Base-by-base conservation (phyloP, 2,888 invertebrate species). In the Zeuzera pyrina region DNA sequence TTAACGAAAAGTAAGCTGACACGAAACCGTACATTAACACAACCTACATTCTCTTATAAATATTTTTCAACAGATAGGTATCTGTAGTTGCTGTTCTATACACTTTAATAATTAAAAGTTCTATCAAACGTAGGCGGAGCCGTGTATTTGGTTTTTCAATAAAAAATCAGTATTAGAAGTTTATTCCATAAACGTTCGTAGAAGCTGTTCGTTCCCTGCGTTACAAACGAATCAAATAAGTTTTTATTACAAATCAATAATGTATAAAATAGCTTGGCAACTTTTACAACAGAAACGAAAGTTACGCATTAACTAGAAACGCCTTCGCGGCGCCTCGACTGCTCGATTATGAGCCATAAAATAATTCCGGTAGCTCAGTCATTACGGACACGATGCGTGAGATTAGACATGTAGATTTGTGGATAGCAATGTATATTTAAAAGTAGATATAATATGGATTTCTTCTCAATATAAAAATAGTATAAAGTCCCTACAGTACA, bases 291-390 rank as follows among this genome's bases (percentile, higher is more conserved):
- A n/a, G n/a, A n/a, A n/a, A n/a, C n/a, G n/a, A n/a, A n/a, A n/a
- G n/a, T n/a, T n/a, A n/a, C 12, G 25, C 12, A 7, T 10, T 25
- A 12, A 25, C 57, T 54, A 59, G 66, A 54, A 68, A 73, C 74
- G 77, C 71, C 74, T 71, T 51, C 57, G 52, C 58, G 79, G 78
- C 77, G 77, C 76, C 74, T 54, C 49, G 53, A 58, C 56, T 52
- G 57, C 57, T 57, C 69, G 72, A 74, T 76, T 77, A 76, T 69
- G 67, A 64, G 68, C 69, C 58, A 78, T 81, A 78, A 78, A 78
- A 62, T 60, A 77, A 79, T 79, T 74, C 79, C 81, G 76, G 79
- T 79, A 81, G 79, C 78, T 49, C 53, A 50, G 52, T 63, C 59
- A 70, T 71, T 73, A 74, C 63, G 50, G 61, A 60, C 53, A 49